These are phyloP conservation scores for Notarius quadriscutis DNA, from an alignment of 2,113 vertebrate genomes.

Conservation along the genomic window DNA sequence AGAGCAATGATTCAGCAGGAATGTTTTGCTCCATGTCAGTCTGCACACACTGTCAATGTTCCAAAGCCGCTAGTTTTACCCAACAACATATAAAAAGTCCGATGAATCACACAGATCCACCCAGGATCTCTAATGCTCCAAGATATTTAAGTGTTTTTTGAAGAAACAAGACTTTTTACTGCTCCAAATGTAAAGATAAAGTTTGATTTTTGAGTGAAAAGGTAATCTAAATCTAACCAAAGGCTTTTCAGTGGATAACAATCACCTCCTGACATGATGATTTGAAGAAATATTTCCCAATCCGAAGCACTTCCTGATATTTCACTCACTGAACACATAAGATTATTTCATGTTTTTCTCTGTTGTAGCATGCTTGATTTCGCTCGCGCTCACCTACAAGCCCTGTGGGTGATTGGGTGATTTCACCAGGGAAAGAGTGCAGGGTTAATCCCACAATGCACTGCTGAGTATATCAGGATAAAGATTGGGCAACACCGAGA, in stretches of 20 bases:
- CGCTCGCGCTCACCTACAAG: background rate
- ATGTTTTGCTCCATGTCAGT: background rate
- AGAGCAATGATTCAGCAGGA: slow-evolving; percentile 43
- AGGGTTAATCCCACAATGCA: slow-evolving; percentile 5
- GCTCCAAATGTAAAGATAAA: background rate
- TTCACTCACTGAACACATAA: background rate
- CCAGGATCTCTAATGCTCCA: background rate
- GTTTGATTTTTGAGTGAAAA: no score
- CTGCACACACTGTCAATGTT: background rate
- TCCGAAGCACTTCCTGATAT: background rate
- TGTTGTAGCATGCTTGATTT: background rate
- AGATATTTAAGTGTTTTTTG: background rate
- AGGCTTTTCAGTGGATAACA: background rate
- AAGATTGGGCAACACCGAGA: background rate
- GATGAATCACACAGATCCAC: background rate
- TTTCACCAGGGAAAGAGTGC: background rate
- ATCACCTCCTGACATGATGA: background rate
- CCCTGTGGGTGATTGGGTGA: background rate
- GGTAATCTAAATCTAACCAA: background rate
- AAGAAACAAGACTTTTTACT: background rate
- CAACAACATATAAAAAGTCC: background rate
- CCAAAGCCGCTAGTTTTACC: background rate
- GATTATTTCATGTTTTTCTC: background rate
- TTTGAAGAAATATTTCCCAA: background rate
- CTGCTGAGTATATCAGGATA: slow-evolving; percentile 22